Evolutionary conservation across 92 coral and sea anemone genomes (phyloP).

Genomic region (Zoanthus sansibaricus): DNA sequence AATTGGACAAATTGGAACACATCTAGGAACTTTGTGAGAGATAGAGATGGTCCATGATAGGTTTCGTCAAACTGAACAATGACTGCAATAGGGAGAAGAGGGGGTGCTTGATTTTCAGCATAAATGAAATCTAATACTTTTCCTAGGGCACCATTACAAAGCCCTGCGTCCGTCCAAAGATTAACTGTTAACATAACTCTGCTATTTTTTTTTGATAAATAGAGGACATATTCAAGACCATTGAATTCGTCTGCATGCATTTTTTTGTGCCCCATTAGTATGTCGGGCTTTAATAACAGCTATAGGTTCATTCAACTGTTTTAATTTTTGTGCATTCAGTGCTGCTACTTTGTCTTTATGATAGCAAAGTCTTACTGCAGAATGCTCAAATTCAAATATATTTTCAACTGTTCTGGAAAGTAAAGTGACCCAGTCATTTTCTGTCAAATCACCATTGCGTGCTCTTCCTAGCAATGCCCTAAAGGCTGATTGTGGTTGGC

Average conservation of each 20-base stretch:
- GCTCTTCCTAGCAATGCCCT: slow-evolving; percentile 47
- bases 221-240: slow-evolving; percentile 45
- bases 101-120: slow-evolving; percentile 64
- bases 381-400: slow-evolving; percentile 37
- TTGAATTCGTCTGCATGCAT: background rate
- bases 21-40: background rate
- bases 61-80: slow-evolving; percentile 56
- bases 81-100: slow-evolving; percentile 60
- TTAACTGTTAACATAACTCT: slow-evolving; percentile 58
- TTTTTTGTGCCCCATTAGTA: too few species aligned
- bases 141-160: slow-evolving; percentile 65
- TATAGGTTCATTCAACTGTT: too few species aligned
- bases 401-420: slow-evolving; percentile 40
- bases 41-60: slow-evolving; percentile 61
- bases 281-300: too few species aligned
- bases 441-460: slow-evolving; percentile 57
- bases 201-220: slow-evolving; percentile 30
- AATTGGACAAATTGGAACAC: background rate
- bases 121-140: slow-evolving; percentile 50
- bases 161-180: slow-evolving; percentile 50
- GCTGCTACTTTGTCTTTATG: background rate
- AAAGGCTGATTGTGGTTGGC: slow-evolving; percentile 40
- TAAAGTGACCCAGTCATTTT: slow-evolving; percentile 54
- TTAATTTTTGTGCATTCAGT: background rate
- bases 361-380: slow-evolving; percentile 37